These are phyloP conservation scores for Hippopotamus amphibius DNA, from an alignment of 2,113 vertebrate genomes.

Conservation along the genomic window DNA sequence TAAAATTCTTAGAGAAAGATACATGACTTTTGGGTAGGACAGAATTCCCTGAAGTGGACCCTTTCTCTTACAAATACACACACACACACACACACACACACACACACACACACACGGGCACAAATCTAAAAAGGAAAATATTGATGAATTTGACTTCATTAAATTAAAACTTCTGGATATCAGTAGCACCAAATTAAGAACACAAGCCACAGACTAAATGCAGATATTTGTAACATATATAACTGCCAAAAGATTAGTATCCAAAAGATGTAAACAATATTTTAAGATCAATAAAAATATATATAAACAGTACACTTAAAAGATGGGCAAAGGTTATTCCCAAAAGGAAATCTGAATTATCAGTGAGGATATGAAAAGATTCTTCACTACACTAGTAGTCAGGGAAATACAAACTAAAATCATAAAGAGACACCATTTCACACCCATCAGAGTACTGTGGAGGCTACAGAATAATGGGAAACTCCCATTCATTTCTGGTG, in stretches of 20 bases:
- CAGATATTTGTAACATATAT: background rate
- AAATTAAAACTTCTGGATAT: conserved; percentile 38
- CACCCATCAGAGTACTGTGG: background rate
- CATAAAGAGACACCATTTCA: background rate
- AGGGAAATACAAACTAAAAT: conserved; percentile 48
- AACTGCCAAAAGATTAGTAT: conserved; percentile 33
- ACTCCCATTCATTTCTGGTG: background rate
- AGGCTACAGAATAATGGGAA: background rate
- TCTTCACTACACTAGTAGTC: conserved; percentile 32
- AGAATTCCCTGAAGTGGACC: background rate
- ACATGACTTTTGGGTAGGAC: background rate
- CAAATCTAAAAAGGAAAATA: background rate
- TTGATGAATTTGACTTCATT: background rate
- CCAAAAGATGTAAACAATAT: background rate
- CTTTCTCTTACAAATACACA: background rate
- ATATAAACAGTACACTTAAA: conserved; percentile 29
- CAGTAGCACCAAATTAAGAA: conserved; percentile 37
- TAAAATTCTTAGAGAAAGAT: conserved; percentile 35
- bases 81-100: background rate
- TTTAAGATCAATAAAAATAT: conserved; percentile 24
- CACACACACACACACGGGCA: background rate
- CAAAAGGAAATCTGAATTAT: conserved; percentile 40
- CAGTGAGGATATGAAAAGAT: conserved; percentile 32
- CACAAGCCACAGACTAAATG: background rate
- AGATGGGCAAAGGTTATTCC: background rate